Evolutionary conservation across 2,797 vertebrate species (phyloP).

Genomic region (Cossypha heuglini): DNA sequence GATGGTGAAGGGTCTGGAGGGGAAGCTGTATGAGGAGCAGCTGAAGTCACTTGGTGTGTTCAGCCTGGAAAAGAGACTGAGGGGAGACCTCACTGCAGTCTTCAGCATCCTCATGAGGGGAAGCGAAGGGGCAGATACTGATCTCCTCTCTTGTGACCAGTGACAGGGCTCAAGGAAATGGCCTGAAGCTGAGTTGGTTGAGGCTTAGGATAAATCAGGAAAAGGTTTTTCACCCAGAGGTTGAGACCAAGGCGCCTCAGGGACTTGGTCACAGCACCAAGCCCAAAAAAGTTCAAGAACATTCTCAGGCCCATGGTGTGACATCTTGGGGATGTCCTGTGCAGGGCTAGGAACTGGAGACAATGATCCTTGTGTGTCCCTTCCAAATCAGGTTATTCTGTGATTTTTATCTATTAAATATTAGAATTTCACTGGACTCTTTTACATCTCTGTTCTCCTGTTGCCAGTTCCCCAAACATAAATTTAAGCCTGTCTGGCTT

Average conservation of each 20-base stretch:
- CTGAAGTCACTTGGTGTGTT: not conserved
- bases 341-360: not conserved
- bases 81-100: not conserved
- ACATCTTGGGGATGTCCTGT: not conserved
- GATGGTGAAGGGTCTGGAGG: not conserved
- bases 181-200: not conserved
- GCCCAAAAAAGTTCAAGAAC: fast-evolving
- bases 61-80: not conserved
- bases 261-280: not conserved
- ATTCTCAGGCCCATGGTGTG: not conserved
- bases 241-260: not conserved
- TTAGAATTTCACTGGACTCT: not conserved
- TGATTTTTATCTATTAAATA: not conserved
- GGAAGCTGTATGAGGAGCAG: fast-evolving
- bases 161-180: not conserved
- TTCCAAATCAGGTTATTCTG: not conserved
- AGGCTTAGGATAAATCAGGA: not conserved
- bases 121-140: not conserved
- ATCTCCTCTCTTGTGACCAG: not conserved
- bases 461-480: not conserved
- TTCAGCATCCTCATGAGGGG: not conserved
- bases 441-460: not conserved
- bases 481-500: not conserved
- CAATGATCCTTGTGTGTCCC: too few relatives aligned
- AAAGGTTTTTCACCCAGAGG: not conserved